A percentile compares a stretch with the other conserved stretches of the same genome.
phyloP scores from a whole-genome alignment of 2,888 invertebrate genomes.

The Cinara cedri region DNA sequence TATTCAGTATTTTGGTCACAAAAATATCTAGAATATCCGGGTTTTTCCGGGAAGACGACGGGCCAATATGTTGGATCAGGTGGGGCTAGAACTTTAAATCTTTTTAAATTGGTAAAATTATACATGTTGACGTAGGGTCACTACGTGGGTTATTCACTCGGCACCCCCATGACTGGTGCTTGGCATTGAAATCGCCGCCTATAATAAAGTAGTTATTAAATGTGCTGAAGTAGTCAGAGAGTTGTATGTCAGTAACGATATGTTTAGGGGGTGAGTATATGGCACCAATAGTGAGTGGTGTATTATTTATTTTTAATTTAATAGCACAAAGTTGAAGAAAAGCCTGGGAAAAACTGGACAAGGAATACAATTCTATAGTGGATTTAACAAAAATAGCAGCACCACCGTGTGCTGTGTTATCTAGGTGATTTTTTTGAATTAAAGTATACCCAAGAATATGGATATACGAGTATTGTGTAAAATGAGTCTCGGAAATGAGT shows the following conservation, averaged over 20 bases:
- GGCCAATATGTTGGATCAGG: background rate
- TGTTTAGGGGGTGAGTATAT: too few relatives aligned
- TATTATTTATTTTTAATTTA: too few relatives aligned
- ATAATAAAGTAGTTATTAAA: background rate
- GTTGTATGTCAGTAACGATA: too few relatives aligned
- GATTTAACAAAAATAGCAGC: conserved; percentile 26
- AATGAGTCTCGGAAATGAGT: conserved; percentile 13
- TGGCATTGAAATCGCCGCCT: background rate
- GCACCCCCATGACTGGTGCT: background rate
- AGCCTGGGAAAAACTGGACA: background rate
- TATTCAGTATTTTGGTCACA: conserved; percentile 7
- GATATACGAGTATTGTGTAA: background rate
- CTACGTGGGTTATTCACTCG: background rate
- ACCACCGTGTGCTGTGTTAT: too few relatives aligned
- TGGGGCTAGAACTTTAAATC: background rate
- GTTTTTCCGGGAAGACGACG: background rate
- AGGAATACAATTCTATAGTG: conserved; percentile 19
- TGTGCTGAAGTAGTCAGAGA: too few relatives aligned
- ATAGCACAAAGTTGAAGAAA: conserved; percentile 29
- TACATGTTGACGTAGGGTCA: background rate
- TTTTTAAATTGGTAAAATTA: background rate
- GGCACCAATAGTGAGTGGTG: too few relatives aligned
- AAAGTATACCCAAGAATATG: conserved; percentile 19
- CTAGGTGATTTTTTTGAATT: conserved; percentile 23
- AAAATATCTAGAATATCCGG: conserved; percentile 18